A percentile compares a stretch with the other conserved stretches of the same genome.
phyloP scores from a whole-genome alignment of 2,113 vertebrate species.

The Anoplopoma fimbria region DNA sequence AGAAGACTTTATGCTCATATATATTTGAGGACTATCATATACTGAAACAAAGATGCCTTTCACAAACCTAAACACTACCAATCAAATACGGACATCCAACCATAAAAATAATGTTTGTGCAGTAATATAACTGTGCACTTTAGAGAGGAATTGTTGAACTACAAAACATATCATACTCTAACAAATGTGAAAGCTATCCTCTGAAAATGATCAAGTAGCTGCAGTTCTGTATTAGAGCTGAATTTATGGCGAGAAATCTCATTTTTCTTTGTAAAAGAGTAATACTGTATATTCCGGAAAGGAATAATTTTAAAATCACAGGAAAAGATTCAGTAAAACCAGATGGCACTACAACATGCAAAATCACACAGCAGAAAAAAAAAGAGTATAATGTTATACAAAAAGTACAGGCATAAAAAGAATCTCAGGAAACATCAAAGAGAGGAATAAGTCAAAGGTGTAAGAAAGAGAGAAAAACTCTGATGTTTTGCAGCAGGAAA shows the following conservation, averaged over 20 bases:
- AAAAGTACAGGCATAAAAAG: slow-evolving; percentile 28
- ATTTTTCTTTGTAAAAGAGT: not conserved
- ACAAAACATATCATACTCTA: not conserved
- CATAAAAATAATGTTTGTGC: not conserved
- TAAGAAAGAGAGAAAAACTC: slow-evolving; percentile 38
- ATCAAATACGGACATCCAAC: not conserved
- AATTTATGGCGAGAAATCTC: not conserved
- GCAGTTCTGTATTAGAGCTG: not conserved
- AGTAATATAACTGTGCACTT: not conserved
- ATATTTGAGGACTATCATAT: not conserved
- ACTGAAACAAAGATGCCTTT: not conserved
- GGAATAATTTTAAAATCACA: slow-evolving; percentile 8
- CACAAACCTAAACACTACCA: not conserved
- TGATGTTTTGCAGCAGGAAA: slow-evolving; percentile 50
- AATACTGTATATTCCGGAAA: not conserved
- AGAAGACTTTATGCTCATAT: not conserved
- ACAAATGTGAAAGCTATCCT: not conserved
- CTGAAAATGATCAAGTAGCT: not conserved
- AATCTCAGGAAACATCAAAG: slow-evolving; percentile 51
- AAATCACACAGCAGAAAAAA: slow-evolving; percentile 48
- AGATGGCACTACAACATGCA: slow-evolving; percentile 33
- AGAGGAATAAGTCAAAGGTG: slow-evolving; percentile 43
- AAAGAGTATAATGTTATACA: not conserved
- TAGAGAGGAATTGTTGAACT: not conserved
- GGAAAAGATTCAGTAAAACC: slow-evolving; percentile 18